Conservation (phyloP, 2,113 vertebrate genomes). For the Hippolais icterina region DNA sequence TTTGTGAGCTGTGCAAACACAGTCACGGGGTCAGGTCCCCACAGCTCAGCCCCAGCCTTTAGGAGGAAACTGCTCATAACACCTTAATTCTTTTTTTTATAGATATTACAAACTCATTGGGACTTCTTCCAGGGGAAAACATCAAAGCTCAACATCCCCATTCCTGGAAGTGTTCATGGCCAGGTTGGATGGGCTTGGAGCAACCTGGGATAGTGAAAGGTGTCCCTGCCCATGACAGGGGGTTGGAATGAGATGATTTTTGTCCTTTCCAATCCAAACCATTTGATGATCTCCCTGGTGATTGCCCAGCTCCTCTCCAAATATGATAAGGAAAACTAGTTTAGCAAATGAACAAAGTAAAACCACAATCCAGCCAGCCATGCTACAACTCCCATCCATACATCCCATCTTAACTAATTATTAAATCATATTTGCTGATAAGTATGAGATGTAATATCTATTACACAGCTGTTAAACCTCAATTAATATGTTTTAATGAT, state of each 20-base stretch:
- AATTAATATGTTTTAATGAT: constrained; percentile 68
- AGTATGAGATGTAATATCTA: constrained; percentile 58
- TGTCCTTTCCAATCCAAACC: not conserved
- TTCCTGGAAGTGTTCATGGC: not conserved
- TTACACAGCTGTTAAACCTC: constrained; percentile 65
- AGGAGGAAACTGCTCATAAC: not conserved
- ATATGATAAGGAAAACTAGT: not conserved
- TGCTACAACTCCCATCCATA: not conserved
- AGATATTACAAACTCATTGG: not conserved
- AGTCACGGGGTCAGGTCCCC: not conserved
- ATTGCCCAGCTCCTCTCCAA: not conserved
- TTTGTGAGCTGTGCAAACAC: not conserved
- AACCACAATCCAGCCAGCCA: not conserved
- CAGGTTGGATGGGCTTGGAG: not conserved
- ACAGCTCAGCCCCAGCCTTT: not conserved
- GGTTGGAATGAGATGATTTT: not conserved
- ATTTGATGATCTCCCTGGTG: not conserved
- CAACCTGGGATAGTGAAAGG: not conserved
- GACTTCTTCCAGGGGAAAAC: not conserved
- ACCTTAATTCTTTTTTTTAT: not conserved
- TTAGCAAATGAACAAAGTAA: not conserved
- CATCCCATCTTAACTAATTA: constrained; percentile 24
- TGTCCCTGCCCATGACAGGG: not conserved
- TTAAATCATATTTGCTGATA: constrained; percentile 65
- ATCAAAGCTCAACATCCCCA: not conserved